A percentile compares a stretch with the other conserved stretches of the same genome.
Conservation (phyloP, 2,888 invertebrate genomes). For the Drosophila algonquin region DNA sequence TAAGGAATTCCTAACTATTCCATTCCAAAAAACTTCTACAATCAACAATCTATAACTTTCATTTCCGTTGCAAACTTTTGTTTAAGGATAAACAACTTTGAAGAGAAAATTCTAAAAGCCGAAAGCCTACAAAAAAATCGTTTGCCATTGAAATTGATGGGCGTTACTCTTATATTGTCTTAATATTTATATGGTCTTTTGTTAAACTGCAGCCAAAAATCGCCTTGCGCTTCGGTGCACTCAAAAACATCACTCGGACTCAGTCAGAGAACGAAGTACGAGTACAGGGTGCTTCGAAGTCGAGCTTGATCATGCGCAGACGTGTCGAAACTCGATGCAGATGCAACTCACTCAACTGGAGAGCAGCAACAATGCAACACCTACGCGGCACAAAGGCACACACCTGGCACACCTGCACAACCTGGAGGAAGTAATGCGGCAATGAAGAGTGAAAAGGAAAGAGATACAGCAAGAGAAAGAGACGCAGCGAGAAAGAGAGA, state of each 20-base stretch:
- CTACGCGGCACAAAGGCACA: conserved; percentile 38
- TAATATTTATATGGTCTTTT: not conserved
- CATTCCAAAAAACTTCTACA: too few relatives aligned
- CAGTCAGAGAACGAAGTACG: conserved; percentile 11
- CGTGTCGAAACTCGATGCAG: not conserved
- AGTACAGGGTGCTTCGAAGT: conserved; percentile 49
- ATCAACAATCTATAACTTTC: too few relatives aligned
- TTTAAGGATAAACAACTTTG: too few relatives aligned
- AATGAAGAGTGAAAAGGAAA: conserved; percentile 18
- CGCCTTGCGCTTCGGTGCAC: not conserved
- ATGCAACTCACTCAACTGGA: conserved; percentile 49
- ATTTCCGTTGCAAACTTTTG: too few relatives aligned
- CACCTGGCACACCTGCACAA: too few relatives aligned
- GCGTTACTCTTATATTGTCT: not conserved
- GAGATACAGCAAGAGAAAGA: not conserved
- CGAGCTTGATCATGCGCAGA: conserved; percentile 56
- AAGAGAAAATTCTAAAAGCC: too few relatives aligned
- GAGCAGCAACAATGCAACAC: conserved; percentile 44
- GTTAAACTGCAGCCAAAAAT: not conserved
- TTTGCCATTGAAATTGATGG: not conserved
- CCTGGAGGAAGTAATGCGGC: conserved; percentile 30
- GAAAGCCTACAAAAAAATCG: too few relatives aligned
- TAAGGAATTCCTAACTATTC: too few relatives aligned
- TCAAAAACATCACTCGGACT: not conserved
- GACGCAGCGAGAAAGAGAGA: not conserved